Evolutionary conservation across 2,113 vertebrate species (phyloP).

Genomic region (Pelmatolapia mariae): DNA sequence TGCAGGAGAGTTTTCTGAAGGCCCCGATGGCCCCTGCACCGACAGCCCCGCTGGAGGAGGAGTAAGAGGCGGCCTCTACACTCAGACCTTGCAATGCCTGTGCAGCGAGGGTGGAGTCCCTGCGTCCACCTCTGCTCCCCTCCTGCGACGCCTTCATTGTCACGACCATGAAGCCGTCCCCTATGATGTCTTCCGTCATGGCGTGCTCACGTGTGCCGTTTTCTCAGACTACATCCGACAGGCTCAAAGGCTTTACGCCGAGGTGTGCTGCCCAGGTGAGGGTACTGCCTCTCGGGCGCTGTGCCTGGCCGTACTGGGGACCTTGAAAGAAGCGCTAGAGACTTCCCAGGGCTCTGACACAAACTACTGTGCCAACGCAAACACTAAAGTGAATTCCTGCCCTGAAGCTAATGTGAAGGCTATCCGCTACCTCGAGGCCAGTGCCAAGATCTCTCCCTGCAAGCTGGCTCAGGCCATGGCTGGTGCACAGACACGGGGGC

Average conservation of each 20-base stretch:
- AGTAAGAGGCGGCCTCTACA: conserved; percentile 82
- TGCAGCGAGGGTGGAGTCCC: conserved; percentile 80
- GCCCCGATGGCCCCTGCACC: neutral
- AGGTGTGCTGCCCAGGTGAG: conserved; percentile 69
- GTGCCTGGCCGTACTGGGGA: conserved; percentile 80
- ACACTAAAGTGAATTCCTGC: conserved; percentile 48
- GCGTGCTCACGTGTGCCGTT: conserved; percentile 84
- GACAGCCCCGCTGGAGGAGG: conserved; percentile 60
- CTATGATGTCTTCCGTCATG: conserved; percentile 85
- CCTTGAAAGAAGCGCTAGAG: conserved; percentile 81
- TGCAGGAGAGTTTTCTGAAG: neutral
- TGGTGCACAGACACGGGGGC: conserved; percentile 56
- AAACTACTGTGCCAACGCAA: conserved; percentile 29
- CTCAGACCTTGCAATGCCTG: conserved; percentile 79
- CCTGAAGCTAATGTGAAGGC: conserved; percentile 67
- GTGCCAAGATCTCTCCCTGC: conserved; percentile 83
- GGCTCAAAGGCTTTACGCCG: conserved; percentile 76
- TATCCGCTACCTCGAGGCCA: conserved; percentile 80
- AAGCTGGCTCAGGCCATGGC: conserved; percentile 82
- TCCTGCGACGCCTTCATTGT: conserved; percentile 82
- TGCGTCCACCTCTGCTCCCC: conserved; percentile 67
- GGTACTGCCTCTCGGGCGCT: conserved; percentile 68
- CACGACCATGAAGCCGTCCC: conserved; percentile 89
- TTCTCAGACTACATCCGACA: conserved; percentile 86
- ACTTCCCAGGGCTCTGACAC: conserved; percentile 43